Base-by-base conservation (phyloP, 1,140 invertebrate species). In the Plectus sambesii region DNA sequence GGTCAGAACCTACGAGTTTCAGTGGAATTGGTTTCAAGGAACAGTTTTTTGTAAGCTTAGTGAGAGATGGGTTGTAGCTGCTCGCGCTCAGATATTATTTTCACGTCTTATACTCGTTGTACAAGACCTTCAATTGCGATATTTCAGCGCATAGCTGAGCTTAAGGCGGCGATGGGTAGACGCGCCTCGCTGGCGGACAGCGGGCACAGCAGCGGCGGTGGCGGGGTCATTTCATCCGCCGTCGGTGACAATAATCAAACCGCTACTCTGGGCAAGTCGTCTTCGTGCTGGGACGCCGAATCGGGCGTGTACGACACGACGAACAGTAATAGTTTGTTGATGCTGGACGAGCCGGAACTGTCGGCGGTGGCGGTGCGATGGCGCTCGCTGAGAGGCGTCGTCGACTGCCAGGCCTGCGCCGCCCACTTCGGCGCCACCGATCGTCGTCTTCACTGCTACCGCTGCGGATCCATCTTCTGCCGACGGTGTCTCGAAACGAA, bases 381-480 rank as follows among this genome's bases (percentile, higher is more conserved):
- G 55, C 52, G 56, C 30, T 42, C 55, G 0, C 35, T 56, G 3
- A 36, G 55, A 15, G 48, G 52, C 39, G 53, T 43, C 1, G 46
- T 45, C 19, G 29, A 42, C 23, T 56, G 55, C 33, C 40, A 46
- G 8, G 29, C 56, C 20, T 56, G 55, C 39, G 22, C 33, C 5
- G 44, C 47, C n/a, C 51, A 56, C 25, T 56, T 56, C 42, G 24
- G 47, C 5, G 26, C 53, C 6, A 37, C 37, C 9, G 55, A 56
- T 17, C 40, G 53, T 24, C 9, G 50, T 19, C 42, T 56, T 38
- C 56, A 58, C 44, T 58, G 56, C 37, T 47, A 52, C 45, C 23
- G 38, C n/a, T 58, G 56, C 45, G 56, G 56, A 53, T 47, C 48
- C 37, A 57, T 57, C 15, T 57, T 56, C 48, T 57, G 55, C 39